Percentiles rank a stretch among this genome's conserved stretches.
phyloP scores from a whole-genome alignment of 2,888 invertebrate genomes.

The Hypomecis atomaria region DNA sequence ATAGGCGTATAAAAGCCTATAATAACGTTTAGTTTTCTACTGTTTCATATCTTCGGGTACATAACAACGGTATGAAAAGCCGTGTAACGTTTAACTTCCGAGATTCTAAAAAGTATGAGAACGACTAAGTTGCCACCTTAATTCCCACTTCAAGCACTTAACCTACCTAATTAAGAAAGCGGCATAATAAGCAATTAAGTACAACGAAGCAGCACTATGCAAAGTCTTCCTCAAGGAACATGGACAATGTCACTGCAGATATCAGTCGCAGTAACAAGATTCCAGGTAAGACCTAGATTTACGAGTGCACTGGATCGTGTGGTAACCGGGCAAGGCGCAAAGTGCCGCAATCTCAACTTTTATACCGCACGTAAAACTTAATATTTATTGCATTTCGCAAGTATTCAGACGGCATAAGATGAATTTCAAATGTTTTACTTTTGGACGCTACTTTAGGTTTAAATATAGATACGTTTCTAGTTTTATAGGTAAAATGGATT shows the following conservation, averaged over 20 bases:
- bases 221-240: constrained; percentile 21
- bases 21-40: no score
- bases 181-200: neutral
- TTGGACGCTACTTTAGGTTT: constrained; percentile 3
- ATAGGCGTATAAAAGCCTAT: no score
- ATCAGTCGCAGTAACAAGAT: constrained; percentile 31
- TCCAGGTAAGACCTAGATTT: constrained; percentile 23
- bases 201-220: neutral
- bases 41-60: no score
- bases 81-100: no score
- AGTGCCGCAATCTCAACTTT: constrained; percentile 44
- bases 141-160: no score
- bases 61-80: no score
- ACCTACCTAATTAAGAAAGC: no score
- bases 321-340: constrained; percentile 20
- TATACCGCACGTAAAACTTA: constrained; percentile 40
- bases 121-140: no score
- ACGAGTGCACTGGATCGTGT: constrained; percentile 4
- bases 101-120: no score
- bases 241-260: constrained; percentile 22
- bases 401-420: constrained; percentile 34
- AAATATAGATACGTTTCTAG: constrained; percentile 8
- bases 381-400: constrained; percentile 46
- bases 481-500: neutral
- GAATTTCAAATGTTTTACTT: constrained; percentile 37